Evolutionary conservation across 2,888 invertebrate species (phyloP).

Genomic region (Drosophila neotestacea): DNA sequence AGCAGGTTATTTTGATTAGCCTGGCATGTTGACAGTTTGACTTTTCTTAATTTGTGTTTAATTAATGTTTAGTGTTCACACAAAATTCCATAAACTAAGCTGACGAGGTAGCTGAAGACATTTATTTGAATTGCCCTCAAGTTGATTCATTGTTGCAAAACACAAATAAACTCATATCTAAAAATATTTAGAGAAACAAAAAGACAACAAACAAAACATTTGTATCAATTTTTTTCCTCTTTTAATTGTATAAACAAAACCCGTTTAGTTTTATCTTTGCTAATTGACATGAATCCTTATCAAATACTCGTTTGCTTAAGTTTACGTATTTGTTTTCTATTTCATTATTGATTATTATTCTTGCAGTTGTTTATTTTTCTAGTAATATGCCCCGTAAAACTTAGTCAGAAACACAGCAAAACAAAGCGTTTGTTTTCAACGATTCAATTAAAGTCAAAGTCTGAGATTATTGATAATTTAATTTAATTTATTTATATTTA

Average conservation of each 20-base stretch:
- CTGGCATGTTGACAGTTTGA: conserved; percentile 71
- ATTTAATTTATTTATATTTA: background rate
- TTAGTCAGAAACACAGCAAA: conserved; percentile 3
- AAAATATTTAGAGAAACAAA: background rate
- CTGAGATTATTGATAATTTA: no score
- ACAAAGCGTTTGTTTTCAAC: background rate
- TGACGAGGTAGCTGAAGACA: conserved; percentile 8
- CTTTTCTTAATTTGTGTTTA: conserved; percentile 68
- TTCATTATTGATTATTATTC: conserved; percentile 20
- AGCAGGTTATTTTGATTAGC: conserved; percentile 71
- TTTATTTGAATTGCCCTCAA: conserved; percentile 4
- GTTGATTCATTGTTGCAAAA: conserved; percentile 8
- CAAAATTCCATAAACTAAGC: conserved; percentile 46
- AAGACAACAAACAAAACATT: conserved; percentile 6
- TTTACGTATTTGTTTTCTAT: conserved; percentile 14
- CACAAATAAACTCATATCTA: background rate
- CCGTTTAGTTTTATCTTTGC: conserved; percentile 8
- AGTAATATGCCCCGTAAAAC: conserved; percentile 1
- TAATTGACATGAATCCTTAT: conserved; percentile 13
- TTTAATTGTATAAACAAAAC: conserved; percentile 17
- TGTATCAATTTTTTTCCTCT: background rate
- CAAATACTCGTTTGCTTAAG: conserved; percentile 6
- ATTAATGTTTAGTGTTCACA: conserved; percentile 57
- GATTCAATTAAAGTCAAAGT: conserved; percentile 12
- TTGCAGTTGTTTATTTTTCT: conserved; percentile 19